Base-by-base conservation (phyloP, 2,888 invertebrate genomes). In the Pyrocoelia pectoralis region DNA sequence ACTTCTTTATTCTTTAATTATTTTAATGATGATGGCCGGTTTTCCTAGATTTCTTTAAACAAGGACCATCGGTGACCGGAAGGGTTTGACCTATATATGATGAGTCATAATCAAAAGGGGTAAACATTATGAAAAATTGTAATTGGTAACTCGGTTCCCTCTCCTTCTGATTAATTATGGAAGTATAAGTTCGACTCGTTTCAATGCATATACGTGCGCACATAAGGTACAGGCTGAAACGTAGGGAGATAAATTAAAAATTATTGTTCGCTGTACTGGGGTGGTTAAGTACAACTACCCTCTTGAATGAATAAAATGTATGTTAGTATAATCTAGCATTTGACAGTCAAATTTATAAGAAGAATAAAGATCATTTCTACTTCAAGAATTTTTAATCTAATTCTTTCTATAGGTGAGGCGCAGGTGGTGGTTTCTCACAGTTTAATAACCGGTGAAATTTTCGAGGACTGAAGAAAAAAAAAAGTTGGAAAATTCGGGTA, bases 381-480 rank as follows among this genome's bases (percentile, higher is more conserved):
- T 66, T 67, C 67, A 70, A 71, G 72, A 70, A 71, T 72, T 72
- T 70, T 70, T 70, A 72, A 72, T 72, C 72, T 71, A 58, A 69
- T 69, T 70, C 70, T 70, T 71, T 72, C 68, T 67, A 71, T 69
- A 65, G 68, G 66, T 66, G 56, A 61, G 57, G 8, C 63, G 61
- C 70, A 68, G 71, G 67, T 69, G 71, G 15, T 50, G 24, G 29
- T 29, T 63, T 66, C 66, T 57, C 66, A 66, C 63, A 33, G 49
- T 56, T 50, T 57, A 56, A 66, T 60, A 62, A 62, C 56, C 19
- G 48, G 62, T 19, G 48, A 51, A 18, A 56, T 50, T 55, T 55
- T 59, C 60, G 1, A 41, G 6, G 55, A 19, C 33, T n/a, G 3
- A 2, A 2, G 8, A n/a, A 33, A n/a, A 33, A 33, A 33, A 33